These are phyloP conservation scores for Erebia epiphron DNA, from an alignment of 2,888 invertebrate species.

Conservation along the genomic window DNA sequence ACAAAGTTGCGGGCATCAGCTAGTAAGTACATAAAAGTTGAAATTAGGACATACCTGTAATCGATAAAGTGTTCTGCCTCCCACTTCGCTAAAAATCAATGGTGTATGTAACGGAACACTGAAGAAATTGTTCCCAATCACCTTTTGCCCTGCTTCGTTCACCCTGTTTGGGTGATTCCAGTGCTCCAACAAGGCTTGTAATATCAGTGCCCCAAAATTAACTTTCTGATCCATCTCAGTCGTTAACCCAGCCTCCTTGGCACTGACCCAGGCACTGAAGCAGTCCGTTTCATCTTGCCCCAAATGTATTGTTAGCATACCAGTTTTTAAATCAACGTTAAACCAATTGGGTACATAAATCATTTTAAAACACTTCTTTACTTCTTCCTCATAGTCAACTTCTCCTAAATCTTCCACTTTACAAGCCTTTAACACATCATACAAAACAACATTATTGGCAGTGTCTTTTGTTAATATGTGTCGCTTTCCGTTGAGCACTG, in stretches of 20 bases:
- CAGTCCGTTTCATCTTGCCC: slow-evolving; percentile 99
- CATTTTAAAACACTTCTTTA: slow-evolving; percentile 95
- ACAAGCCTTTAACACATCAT: slow-evolving; percentile 94
- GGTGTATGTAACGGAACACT: slow-evolving; percentile 97
- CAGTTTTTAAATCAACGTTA: slow-evolving; percentile 98
- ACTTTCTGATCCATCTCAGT: slow-evolving; percentile 93
- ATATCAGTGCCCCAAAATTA: slow-evolving; percentile 96
- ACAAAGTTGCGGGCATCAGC: background rate
- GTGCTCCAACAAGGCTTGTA: slow-evolving; percentile 97
- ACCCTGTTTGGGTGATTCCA: slow-evolving; percentile 91
- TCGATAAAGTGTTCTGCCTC: slow-evolving; percentile 96
- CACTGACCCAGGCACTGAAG: slow-evolving; percentile 99
- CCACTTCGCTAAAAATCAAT: slow-evolving; percentile 98
- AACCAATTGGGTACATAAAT: slow-evolving; percentile 99
- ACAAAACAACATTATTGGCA: slow-evolving; percentile 90
- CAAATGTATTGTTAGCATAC: slow-evolving; percentile 98
- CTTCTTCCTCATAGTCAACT: slow-evolving; percentile 96
- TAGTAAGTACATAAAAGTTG: background rate
- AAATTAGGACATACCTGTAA: slow-evolving; percentile 62
- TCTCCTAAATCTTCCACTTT: slow-evolving; percentile 96
- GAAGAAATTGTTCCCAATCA: slow-evolving; percentile 90
- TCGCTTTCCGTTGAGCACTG: slow-evolving; percentile 97
- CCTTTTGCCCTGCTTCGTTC: slow-evolving; percentile 87
- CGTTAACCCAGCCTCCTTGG: slow-evolving; percentile 95
- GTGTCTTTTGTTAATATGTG: slow-evolving; percentile 98